Evolutionary conservation across 2,888 invertebrate genomes (phyloP).

Genomic region (Drosophila meridiana): DNA sequence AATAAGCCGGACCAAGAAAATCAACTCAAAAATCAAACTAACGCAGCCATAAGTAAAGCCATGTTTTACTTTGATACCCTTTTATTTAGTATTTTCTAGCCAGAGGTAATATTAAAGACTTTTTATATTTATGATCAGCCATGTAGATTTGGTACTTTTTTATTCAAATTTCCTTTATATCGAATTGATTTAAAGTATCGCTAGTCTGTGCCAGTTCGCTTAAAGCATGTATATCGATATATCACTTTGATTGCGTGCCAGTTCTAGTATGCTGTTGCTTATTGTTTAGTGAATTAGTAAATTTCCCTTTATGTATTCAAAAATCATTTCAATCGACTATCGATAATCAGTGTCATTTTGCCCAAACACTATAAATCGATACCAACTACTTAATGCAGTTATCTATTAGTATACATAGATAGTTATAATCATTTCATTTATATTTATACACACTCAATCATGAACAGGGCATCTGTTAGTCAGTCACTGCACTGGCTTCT

Average conservation of each 20-base stretch:
- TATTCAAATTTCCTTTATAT: too few species aligned
- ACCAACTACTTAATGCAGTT: too few species aligned
- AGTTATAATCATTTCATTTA: background rate
- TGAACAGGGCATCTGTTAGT: background rate
- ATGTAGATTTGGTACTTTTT: background rate
- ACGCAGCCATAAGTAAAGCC: background rate
- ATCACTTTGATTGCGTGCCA: background rate
- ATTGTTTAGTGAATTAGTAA: background rate
- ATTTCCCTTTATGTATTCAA: background rate
- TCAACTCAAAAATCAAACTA: conserved; percentile 16
- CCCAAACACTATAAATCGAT: background rate
- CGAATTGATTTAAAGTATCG: background rate
- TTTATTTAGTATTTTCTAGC: background rate
- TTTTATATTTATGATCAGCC: background rate
- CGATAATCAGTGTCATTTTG: background rate
- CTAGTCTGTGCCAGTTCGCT: background rate
- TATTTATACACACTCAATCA: background rate
- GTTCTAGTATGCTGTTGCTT: background rate
- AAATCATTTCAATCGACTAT: background rate
- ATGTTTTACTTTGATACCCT: conserved; percentile 21
- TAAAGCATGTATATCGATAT: background rate
- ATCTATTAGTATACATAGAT: too few species aligned
- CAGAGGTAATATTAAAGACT: background rate
- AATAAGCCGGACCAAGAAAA: conserved; percentile 23
- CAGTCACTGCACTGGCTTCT: background rate